phyloP scores from a whole-genome alignment of 2,888 invertebrate species.

The Limenitis camilla region DNA sequence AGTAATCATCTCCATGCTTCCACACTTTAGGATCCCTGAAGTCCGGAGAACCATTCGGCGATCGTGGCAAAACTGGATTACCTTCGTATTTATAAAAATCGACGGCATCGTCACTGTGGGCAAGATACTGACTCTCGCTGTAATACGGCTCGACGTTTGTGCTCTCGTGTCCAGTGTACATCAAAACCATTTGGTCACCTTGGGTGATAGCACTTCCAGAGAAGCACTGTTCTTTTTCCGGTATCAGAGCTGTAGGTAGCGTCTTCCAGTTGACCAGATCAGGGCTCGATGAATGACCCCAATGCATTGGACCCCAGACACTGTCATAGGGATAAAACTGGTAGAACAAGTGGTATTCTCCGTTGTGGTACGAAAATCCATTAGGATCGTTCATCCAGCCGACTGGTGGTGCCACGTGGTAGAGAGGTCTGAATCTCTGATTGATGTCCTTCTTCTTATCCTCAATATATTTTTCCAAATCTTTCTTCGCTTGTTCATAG shows the following conservation, averaged over 20 bases:
- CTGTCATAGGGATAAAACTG: constrained; percentile 69
- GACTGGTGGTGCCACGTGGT: constrained; percentile 57
- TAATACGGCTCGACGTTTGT: constrained; percentile 41
- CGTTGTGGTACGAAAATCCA: constrained; percentile 67
- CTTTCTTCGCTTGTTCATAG: constrained; percentile 29
- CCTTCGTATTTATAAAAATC: constrained; percentile 55
- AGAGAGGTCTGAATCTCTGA: constrained; percentile 49
- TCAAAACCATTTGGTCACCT: constrained; percentile 47
- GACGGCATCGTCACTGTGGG: constrained; percentile 55
- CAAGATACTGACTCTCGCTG: constrained; percentile 58
- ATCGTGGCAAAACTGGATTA: constrained; percentile 52
- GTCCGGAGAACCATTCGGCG: constrained; percentile 54
- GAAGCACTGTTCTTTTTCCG: constrained; percentile 60
- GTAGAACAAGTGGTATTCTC: constrained; percentile 70
- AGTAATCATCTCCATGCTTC: constrained; percentile 56
- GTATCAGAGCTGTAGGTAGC: constrained; percentile 62
- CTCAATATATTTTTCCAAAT: constrained; percentile 51
- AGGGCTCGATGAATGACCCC: constrained; percentile 66
- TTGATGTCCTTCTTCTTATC: constrained; percentile 47
- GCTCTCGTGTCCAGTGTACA: constrained; percentile 53
- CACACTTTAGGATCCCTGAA: constrained; percentile 71
- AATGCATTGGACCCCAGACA: constrained; percentile 68
- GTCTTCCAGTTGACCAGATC: constrained; percentile 69
- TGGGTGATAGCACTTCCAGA: constrained; percentile 63
- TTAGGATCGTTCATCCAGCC: constrained; percentile 77